Evolutionary conservation across 2,888 invertebrate species (phyloP), one percentile per base, ranked within the genome.

Genomic region (Synanthedon myopaeformis): DNA sequence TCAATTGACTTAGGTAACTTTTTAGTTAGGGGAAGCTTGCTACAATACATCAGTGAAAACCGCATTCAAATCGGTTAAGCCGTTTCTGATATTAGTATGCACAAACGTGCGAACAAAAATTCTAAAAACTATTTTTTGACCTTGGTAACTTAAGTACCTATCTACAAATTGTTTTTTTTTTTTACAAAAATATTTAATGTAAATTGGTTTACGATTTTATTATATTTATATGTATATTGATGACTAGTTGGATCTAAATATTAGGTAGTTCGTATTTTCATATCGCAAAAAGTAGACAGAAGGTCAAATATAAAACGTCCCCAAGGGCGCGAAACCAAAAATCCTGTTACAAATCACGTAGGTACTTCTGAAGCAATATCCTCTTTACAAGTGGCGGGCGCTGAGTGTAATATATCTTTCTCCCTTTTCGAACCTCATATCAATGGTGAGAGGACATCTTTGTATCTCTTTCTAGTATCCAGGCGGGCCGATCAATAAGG

Each of bases 401-500:
- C 41, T 14, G 14, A 8, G 11, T 28, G 28, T 35, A 51, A n/a
- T 45, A 45, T 28, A 19, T 28, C 41, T 48, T 23, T 51, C 51
- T 23, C 35, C 13, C 11, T 23, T 23, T 23, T 23, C 23, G 4
- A 23, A 23, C 23, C 23, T 54, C 17, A 14, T 6, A 28, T 41
- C 10, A 19, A 35, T 17, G 35, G 35, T 13, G 5, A 35, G 10
- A 13, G 42, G 14, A 23, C 8, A 28, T 45, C 13, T 4, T 23
- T 4, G 53, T 54, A 58, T 63, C 68, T 56, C 68, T 56, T 57
- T 66, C 66, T 53, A 51, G 54, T 59, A 23, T 11, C 23, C 19
- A 12, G 61, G 65, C 59, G 59, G 60, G 62, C 58, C 80, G 83
- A 83, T 83, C 83, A 80, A 83, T 83, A 83, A 69, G 70, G 71